Evolutionary conservation across 2,888 invertebrate genomes (phyloP).

Genomic region (Parascotia fuliginaria): DNA sequence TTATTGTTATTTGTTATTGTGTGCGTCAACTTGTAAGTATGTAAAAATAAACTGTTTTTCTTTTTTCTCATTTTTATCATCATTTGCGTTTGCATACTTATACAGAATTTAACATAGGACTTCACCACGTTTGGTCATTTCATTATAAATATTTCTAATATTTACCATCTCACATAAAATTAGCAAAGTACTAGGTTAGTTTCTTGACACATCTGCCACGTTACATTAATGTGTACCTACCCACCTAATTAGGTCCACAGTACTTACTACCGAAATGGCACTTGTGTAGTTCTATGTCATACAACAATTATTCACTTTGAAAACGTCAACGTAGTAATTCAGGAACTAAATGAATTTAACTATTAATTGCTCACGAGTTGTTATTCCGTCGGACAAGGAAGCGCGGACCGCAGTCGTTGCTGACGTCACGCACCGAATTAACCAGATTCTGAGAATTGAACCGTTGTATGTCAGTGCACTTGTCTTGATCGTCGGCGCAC

Average conservation of each 20-base stretch:
- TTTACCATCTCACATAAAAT: conserved; percentile 10
- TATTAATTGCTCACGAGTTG: conserved; percentile 55
- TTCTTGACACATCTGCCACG: conserved; percentile 11
- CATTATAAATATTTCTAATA: too few species aligned
- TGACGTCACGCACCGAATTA: conserved; percentile 81
- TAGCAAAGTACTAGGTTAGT: conserved; percentile 9
- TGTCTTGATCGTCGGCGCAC: conserved; percentile 71
- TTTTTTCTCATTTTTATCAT: too few species aligned
- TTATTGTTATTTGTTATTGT: too few species aligned
- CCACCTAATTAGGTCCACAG: conserved; percentile 22
- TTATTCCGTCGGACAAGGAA: conserved; percentile 67
- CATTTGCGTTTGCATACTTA: too few species aligned
- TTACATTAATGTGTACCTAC: conserved; percentile 26
- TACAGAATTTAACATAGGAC: too few species aligned
- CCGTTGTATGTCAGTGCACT: conserved; percentile 76
- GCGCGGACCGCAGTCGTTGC: conserved; percentile 47
- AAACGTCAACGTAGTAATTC: conserved; percentile 38
- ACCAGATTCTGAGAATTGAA: conserved; percentile 77
- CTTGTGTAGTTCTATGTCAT: conserved; percentile 16
- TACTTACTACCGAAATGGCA: conserved; percentile 7
- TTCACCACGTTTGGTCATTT: too few species aligned
- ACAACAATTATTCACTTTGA: conserved; percentile 39
- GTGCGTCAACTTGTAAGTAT: too few species aligned
- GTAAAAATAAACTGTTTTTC: too few species aligned
- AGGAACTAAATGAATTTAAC: conserved; percentile 53